phyloP scores from a whole-genome alignment of 2,888 invertebrate species.

The Cephus runcator region DNA sequence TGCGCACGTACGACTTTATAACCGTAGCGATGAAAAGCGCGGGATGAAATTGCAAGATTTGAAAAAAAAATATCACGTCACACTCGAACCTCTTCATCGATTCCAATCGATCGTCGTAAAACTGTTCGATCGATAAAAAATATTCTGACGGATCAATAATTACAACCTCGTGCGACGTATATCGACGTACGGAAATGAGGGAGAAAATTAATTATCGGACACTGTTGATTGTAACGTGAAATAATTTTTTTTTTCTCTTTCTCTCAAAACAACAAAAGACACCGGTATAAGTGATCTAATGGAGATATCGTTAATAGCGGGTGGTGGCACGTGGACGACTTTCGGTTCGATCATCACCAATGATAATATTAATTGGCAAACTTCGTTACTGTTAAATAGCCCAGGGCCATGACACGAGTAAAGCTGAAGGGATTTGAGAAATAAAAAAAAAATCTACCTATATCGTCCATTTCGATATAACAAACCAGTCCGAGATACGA shows the following conservation, averaged over 20 bases:
- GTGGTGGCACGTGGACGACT: conserved; percentile 11
- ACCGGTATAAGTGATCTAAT: neutral
- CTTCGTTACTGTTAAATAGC: conserved; percentile 2
- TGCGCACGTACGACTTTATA: neutral
- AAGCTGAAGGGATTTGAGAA: neutral
- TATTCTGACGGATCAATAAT: neutral
- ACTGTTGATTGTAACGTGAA: neutral
- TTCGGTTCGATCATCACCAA: conserved; percentile 5
- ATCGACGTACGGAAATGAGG: neutral
- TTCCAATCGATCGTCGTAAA: neutral
- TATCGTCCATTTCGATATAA: neutral
- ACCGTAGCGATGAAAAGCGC: neutral
- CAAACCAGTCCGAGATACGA: neutral
- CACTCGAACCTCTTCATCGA: neutral
- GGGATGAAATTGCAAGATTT: neutral
- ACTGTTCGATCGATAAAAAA: neutral
- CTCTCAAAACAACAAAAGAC: neutral
- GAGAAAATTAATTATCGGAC: neutral
- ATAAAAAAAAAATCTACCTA: neutral
- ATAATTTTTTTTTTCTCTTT: neutral
- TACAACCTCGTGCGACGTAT: accelerated
- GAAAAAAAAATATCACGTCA: neutral
- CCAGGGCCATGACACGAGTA: neutral
- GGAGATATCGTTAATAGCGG: neutral
- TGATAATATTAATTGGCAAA: conserved; percentile 17